Conservation (phyloP, 2,113 vertebrate species). For the Glaucomys volans region DNA sequence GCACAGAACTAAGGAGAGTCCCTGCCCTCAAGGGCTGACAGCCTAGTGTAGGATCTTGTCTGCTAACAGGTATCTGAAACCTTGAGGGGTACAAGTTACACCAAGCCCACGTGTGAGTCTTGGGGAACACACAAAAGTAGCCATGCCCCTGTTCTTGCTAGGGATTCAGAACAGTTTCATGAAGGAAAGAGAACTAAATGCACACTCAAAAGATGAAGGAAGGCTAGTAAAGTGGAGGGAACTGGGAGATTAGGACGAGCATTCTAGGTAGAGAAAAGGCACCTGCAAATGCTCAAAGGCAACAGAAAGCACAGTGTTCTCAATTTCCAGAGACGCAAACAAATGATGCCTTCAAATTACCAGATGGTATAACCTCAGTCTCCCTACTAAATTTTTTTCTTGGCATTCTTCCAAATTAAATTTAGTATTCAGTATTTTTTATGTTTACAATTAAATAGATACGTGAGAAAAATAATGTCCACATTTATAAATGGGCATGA, state of each 20-base stretch:
- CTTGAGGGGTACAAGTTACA: background rate
- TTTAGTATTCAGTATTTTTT: background rate
- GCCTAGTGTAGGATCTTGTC: background rate
- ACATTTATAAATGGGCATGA: slow-evolving; percentile 21
- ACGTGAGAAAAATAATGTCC: background rate
- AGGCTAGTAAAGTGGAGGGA: background rate
- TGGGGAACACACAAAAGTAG: background rate
- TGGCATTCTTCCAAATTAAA: slow-evolving; percentile 58
- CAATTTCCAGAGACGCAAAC: slow-evolving; percentile 20
- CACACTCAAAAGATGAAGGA: background rate
- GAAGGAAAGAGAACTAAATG: background rate
- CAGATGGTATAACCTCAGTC: background rate
- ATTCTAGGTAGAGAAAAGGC: background rate
- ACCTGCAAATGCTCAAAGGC: background rate
- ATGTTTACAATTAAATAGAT: slow-evolving; percentile 37
- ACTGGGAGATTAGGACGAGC: background rate
- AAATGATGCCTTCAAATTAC: slow-evolving; percentile 34
- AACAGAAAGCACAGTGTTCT: background rate
- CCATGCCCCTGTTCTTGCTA: background rate
- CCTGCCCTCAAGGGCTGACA: background rate
- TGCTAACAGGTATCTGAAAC: background rate
- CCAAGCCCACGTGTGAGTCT: background rate
- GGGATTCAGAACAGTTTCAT: background rate
- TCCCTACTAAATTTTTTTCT: background rate
- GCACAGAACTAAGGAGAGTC: background rate